A percentile compares a stretch with the other conserved stretches of the same genome.
Evolutionary conservation across 2,797 vertebrate species (phyloP).

Genomic region (Miopithecus talapoin): DNA sequence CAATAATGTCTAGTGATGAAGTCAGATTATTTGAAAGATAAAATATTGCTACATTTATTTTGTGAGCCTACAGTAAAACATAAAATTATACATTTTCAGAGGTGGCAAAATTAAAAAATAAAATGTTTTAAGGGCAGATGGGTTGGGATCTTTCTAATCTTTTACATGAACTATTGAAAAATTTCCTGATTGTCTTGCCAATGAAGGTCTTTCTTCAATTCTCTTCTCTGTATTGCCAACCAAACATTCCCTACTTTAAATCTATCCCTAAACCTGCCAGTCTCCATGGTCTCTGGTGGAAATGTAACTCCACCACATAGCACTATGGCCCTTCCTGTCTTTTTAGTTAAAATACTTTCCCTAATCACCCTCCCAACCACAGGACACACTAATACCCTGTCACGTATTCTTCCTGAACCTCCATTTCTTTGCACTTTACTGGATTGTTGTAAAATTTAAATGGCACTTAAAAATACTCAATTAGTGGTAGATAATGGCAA

Average conservation of each 20-base stretch:
- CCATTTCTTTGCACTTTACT: background rate
- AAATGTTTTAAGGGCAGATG: background rate
- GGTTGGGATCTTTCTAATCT: background rate
- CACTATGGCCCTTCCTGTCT: background rate
- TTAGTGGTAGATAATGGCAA: background rate
- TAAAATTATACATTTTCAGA: background rate
- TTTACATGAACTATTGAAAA: background rate
- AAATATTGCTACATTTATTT: background rate
- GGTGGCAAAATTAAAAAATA: background rate
- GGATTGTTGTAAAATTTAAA: conserved; percentile 6
- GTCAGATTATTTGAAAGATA: background rate
- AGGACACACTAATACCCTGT: background rate
- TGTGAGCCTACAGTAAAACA: background rate
- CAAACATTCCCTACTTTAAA: background rate
- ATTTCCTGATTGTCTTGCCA: background rate
- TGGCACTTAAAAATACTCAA: background rate
- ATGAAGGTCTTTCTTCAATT: background rate
- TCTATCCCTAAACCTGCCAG: background rate
- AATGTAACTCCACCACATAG: background rate
- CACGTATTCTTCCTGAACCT: background rate
- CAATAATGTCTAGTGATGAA: background rate
- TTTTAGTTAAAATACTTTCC: background rate
- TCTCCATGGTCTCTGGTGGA: background rate
- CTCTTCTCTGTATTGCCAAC: background rate
- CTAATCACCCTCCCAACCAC: background rate